These are phyloP conservation scores for Perizoma flavofasciatum DNA, from an alignment of 2,888 invertebrate genomes.

Conservation along the genomic window DNA sequence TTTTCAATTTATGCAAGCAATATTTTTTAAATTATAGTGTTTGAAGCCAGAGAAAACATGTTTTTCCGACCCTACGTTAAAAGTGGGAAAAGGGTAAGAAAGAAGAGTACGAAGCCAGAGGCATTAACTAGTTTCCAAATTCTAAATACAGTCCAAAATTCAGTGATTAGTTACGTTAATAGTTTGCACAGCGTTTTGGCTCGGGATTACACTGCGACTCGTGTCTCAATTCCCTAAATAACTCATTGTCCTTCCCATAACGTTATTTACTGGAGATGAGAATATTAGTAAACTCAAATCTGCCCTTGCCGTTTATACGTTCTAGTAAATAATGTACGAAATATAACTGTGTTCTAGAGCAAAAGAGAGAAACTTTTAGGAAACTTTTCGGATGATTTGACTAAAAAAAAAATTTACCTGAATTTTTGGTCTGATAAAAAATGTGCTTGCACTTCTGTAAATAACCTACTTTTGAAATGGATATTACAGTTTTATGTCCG, in stretches of 20 bases:
- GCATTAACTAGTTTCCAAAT: not conserved
- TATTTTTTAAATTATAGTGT: no score
- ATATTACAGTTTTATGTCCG: no score
- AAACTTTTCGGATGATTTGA: no score
- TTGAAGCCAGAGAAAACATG: no score
- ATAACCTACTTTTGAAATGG: no score
- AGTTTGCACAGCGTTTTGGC: constrained; percentile 25
- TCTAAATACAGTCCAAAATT: not conserved
- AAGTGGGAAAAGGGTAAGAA: not conserved
- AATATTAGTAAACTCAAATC: constrained; percentile 21
- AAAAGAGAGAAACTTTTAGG: not conserved
- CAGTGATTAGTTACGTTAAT: constrained; percentile 13
- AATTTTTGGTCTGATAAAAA: no score
- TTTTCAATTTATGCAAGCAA: no score
- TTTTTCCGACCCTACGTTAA: no score
- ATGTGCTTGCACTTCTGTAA: no score
- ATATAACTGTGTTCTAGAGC: not conserved
- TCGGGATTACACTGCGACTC: constrained; percentile 36
- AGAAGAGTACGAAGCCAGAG: not conserved
- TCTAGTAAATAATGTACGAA: constrained; percentile 42
- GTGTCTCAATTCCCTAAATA: constrained; percentile 50
- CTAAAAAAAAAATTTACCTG: no score
- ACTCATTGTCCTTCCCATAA: constrained; percentile 49
- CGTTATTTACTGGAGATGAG: constrained; percentile 42
- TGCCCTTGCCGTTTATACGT: constrained; percentile 35